Evolutionary conservation across 2,113 vertebrate genomes (phyloP), one percentile per base, ranked within the genome.

Genomic region (Lamprotornis superbus): DNA sequence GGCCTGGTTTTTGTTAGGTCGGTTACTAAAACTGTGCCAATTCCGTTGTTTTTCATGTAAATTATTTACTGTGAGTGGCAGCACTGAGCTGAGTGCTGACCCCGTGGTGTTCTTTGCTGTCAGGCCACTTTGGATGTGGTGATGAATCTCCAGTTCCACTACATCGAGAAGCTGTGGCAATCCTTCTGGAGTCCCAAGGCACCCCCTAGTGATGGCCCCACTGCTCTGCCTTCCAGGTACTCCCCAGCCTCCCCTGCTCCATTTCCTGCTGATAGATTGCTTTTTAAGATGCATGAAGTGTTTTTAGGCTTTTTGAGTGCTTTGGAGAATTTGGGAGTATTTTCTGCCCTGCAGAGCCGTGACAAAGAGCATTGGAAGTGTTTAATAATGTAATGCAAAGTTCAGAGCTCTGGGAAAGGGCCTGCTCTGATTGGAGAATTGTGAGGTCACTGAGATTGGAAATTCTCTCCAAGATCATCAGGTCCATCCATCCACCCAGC

Each of bases 61-160:
- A 93, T 73, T 5, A 33, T 83, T 91, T 53, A 10, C 44, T 37
- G 60, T 20, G 23, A 56, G 35, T 16, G 85, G 60, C 68, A 89
- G 52, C n/a, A 12, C 31, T 2, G 15, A 28, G 42, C 46, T 57
- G 30, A 33, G 20, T 12, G 40, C 68, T 57, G 27, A 31, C 6
- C 4, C 83, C 12, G 17, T 5, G 56, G 2, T 65, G 33, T 63
- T 91, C 44, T 86, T 88, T 69, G 70, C 94, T 90, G 78, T 35
- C 92, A 99, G 99, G 99, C 98, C 14, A 99, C 99, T 67, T n/a
- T 99, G 87, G 99, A 99, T 16, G 99, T 99, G 4, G 99, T 99
- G 84, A 99, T 99, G 98, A 99, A 99, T 96, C 98, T 99, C 30
- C 99, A 99, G 96, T 99, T 99, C 67, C 99, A 99, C 94, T 99